Conservation (phyloP, 2,888 invertebrate species). For the Yponomeuta evonymella region DNA sequence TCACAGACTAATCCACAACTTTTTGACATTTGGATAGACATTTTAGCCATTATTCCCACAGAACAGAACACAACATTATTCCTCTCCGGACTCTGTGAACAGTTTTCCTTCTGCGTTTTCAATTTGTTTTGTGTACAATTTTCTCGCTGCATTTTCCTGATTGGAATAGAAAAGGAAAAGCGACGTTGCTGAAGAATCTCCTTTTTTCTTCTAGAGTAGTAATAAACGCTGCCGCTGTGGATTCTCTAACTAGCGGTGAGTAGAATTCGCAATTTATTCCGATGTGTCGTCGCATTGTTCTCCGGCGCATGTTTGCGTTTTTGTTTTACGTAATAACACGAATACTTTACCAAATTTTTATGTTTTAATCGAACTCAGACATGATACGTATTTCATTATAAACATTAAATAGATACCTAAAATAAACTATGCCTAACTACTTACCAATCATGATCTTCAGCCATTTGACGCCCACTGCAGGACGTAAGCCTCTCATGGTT, state of each 20-base stretch:
- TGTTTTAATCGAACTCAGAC: too few species aligned
- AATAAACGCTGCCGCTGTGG: slow-evolving; percentile 3
- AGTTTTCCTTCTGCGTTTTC: not conserved
- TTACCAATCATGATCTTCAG: too few species aligned
- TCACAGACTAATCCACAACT: too few species aligned
- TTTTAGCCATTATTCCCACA: too few species aligned
- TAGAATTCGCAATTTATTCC: slow-evolving; percentile 4
- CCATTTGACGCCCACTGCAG: too few species aligned
- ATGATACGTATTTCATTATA: too few species aligned
- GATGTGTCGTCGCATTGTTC: not conserved
- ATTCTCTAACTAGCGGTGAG: slow-evolving; percentile 12
- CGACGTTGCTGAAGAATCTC: not conserved
- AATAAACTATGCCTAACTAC: too few species aligned
- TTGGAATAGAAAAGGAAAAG: not conserved
- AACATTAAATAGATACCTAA: too few species aligned
- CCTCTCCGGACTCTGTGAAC: not conserved
- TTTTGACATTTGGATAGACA: too few species aligned
- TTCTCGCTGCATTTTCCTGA: not conserved
- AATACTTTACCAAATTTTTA: too few species aligned
- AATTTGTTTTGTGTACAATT: not conserved
- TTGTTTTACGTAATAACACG: not conserved
- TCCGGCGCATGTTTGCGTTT: not conserved
- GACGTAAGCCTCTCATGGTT: too few species aligned
- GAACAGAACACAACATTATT: too few species aligned
- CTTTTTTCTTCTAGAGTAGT: not conserved